These are phyloP conservation scores for Epizoanthus rinbou DNA, from an alignment of 92 coral and sea anemone genomes.

Conservation along the genomic window DNA sequence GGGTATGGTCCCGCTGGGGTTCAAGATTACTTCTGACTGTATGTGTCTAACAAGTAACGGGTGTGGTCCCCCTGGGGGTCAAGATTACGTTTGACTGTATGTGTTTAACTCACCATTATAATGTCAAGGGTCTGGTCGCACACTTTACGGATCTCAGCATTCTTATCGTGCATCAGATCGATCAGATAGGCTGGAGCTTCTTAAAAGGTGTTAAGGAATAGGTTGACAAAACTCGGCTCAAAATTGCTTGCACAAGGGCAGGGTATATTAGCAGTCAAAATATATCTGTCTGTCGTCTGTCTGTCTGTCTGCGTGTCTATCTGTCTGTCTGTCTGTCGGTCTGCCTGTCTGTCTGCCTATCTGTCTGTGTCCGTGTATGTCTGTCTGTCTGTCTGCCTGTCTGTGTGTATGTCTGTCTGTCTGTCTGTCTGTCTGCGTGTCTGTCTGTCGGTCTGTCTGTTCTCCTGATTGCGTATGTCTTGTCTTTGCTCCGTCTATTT, in stretches of 20 bases:
- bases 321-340: background rate
- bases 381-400: too few species aligned
- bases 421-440: too few species aligned
- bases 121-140: slow-evolving; percentile 98
- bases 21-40: too few species aligned
- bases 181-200: slow-evolving; percentile 99
- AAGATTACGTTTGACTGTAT: background rate
- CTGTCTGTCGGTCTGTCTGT: too few species aligned
- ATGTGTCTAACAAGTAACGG: background rate
- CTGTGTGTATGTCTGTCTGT: too few species aligned
- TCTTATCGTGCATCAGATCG: slow-evolving; percentile 99
- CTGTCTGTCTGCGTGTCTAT: background rate
- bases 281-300: background rate
- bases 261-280: background rate
- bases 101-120: slow-evolving; percentile 69
- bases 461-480: too few species aligned
- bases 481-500: too few species aligned
- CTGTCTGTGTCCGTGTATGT: too few species aligned
- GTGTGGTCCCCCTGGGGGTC: background rate
- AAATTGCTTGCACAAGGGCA: background rate
- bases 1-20: too few species aligned
- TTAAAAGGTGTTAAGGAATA: slow-evolving; percentile 53
- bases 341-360: too few species aligned
- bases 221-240: background rate
- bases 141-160: slow-evolving; percentile 94